phyloP scores from a whole-genome alignment of 2,888 invertebrate species.

The Magallana nippona region DNA sequence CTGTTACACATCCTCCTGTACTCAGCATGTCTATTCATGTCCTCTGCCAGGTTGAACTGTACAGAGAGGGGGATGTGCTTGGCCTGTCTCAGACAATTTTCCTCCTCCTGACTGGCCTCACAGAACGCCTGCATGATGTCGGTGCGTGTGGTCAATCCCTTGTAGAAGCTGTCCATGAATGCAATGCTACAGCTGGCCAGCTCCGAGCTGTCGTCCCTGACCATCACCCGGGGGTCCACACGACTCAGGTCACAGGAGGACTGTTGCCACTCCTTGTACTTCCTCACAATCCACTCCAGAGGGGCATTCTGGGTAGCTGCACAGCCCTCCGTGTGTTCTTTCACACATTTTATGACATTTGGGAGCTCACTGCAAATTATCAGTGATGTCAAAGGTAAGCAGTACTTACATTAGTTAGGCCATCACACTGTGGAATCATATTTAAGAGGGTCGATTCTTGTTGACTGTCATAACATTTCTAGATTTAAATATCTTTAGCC shows the following conservation, averaged over 20 bases:
- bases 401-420: too few relatives aligned
- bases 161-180: slow-evolving; percentile 16
- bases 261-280: slow-evolving; percentile 40
- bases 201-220: background rate
- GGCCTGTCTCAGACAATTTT: background rate
- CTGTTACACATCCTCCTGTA: slow-evolving; percentile 27
- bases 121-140: background rate
- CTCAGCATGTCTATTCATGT: background rate
- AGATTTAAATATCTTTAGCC: too few relatives aligned
- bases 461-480: too few relatives aligned
- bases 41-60: slow-evolving; percentile 4
- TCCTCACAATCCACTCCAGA: slow-evolving; percentile 20
- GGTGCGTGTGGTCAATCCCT: background rate
- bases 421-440: too few relatives aligned
- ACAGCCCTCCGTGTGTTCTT: slow-evolving; percentile 44
- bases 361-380: slow-evolving; percentile 37
- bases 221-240: background rate
- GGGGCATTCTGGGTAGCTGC: slow-evolving; percentile 34
- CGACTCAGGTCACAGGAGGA: slow-evolving; percentile 31
- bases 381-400: background rate
- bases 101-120: background rate
- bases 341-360: slow-evolving; percentile 44
- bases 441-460: too few relatives aligned
- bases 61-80: slow-evolving; percentile 17
- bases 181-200: slow-evolving; percentile 13